These are phyloP conservation scores for Amblyopsis rosae DNA, from an alignment of 2,113 vertebrate genomes.

Conservation along the genomic window DNA sequence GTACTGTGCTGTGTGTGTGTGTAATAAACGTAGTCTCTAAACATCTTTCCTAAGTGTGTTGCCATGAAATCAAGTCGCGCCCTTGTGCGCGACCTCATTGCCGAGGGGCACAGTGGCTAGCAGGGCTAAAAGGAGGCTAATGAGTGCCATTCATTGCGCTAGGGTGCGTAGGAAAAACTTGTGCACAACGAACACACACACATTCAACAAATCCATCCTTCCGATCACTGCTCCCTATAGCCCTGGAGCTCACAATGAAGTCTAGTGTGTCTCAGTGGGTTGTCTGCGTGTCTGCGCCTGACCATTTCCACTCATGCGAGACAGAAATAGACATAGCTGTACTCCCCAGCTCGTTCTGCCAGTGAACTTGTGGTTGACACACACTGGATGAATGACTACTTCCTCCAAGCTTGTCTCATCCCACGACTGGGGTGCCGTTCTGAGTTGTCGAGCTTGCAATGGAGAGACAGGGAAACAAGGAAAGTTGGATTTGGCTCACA, in stretches of 20 bases:
- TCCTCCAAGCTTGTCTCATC: slow-evolving; percentile 56
- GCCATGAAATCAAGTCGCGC: slow-evolving; percentile 66
- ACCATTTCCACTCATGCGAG: slow-evolving; percentile 65
- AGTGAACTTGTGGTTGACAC: slow-evolving; percentile 68
- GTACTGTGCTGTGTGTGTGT: slow-evolving; percentile 24
- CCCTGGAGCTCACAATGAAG: slow-evolving; percentile 68
- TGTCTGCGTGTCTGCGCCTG: slow-evolving; percentile 57
- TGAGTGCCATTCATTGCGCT: slow-evolving; percentile 70
- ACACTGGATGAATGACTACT: slow-evolving; percentile 65
- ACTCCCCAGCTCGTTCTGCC: slow-evolving; percentile 68
- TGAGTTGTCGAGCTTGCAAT: slow-evolving; percentile 60
- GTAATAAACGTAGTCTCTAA: slow-evolving; percentile 32
- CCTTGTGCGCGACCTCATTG: slow-evolving; percentile 64
- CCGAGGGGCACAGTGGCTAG: slow-evolving; percentile 62
- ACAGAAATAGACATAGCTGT: slow-evolving; percentile 70
- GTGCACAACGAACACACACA: slow-evolving; percentile 11
- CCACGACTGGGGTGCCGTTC: slow-evolving; percentile 61
- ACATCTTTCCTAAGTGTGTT: slow-evolving; percentile 45
- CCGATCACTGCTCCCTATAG: slow-evolving; percentile 68
- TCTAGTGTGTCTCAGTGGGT: slow-evolving; percentile 63
- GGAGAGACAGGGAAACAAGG: slow-evolving; percentile 56
- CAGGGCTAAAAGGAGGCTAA: slow-evolving; percentile 73
- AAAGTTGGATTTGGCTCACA: slow-evolving; percentile 41
- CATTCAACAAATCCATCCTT: slow-evolving; percentile 50
- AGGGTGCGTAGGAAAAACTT: slow-evolving; percentile 47